A percentile compares a stretch with the other conserved stretches of the same genome.
These are phyloP conservation scores for Andrena marginata DNA, from an alignment of 2,888 invertebrate genomes.

Conservation along the genomic window DNA sequence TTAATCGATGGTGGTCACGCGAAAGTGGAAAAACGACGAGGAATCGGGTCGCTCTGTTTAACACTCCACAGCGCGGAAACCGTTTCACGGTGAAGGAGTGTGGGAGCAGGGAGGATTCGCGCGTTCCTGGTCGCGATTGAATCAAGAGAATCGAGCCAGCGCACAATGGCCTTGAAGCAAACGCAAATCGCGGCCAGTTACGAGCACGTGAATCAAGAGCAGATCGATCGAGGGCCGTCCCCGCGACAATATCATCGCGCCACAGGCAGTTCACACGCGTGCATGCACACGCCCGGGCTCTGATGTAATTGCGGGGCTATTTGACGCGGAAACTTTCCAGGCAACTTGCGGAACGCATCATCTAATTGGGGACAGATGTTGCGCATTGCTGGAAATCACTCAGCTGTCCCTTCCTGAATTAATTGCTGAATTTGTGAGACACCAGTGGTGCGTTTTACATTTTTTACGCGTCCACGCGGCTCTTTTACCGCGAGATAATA, in stretches of 20 bases:
- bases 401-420: slow-evolving; percentile 56
- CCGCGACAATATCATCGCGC: slow-evolving; percentile 24
- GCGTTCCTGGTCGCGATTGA: background rate
- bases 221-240: slow-evolving; percentile 16
- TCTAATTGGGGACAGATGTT: slow-evolving; percentile 63
- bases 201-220: slow-evolving; percentile 12
- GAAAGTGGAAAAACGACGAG: background rate
- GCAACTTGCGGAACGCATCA: slow-evolving; percentile 48
- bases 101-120: background rate
- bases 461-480: background rate
- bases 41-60: background rate
- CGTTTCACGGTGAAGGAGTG: slow-evolving; percentile 3
- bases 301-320: slow-evolving; percentile 27
- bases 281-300: background rate
- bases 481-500: background rate
- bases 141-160: background rate
- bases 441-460: slow-evolving; percentile 24
- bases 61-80: slow-evolving; percentile 8
- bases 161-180: background rate
- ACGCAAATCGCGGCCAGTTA: background rate
- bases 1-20: background rate
- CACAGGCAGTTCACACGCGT: slow-evolving; percentile 18
- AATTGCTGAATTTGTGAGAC: slow-evolving; percentile 53
- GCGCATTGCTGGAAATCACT: slow-evolving; percentile 50
- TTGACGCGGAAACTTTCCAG: slow-evolving; percentile 35